phyloP scores from a whole-genome alignment of 2,888 invertebrate genomes.

The Antitype chi region DNA sequence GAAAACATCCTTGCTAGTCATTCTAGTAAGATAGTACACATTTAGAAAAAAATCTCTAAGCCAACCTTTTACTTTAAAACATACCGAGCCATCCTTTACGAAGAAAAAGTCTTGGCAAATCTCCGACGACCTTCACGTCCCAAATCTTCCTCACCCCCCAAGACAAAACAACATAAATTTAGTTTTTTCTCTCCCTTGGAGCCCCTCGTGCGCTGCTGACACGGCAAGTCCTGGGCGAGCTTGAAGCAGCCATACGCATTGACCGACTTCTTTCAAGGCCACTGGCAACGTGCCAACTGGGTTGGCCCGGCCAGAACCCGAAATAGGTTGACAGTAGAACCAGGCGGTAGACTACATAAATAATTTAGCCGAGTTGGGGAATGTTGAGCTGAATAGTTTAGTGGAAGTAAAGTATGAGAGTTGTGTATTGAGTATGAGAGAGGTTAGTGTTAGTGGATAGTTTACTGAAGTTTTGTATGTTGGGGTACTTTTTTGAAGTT shows the following conservation, averaged over 20 bases:
- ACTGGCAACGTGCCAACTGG: slow-evolving; percentile 71
- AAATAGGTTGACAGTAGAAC: slow-evolving; percentile 66
- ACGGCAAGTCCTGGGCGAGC: slow-evolving; percentile 46
- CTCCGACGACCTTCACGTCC: slow-evolving; percentile 2
- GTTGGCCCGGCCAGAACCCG: slow-evolving; percentile 61
- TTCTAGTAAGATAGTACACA: background rate
- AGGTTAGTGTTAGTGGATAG: slow-evolving; percentile 9
- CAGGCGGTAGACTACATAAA: slow-evolving; percentile 54
- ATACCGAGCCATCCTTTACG: background rate
- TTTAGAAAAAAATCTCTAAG: background rate
- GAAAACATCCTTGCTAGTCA: background rate
- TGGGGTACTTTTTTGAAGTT: background rate
- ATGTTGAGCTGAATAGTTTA: slow-evolving; percentile 56
- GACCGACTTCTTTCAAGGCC: slow-evolving; percentile 72
- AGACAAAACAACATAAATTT: background rate
- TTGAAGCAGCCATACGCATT: slow-evolving; percentile 57
- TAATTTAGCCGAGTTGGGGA: slow-evolving; percentile 61
- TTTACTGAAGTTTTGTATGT: background rate
- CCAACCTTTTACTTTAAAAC: background rate
- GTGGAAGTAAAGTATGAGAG: slow-evolving; percentile 22
- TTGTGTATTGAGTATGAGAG: background rate
- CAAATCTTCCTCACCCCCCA: background rate
- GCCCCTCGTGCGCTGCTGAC: slow-evolving; percentile 35
- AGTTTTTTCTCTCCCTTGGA: background rate
- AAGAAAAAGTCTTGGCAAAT: background rate